Conservation (phyloP, 2,113 vertebrate genomes). For the Aramus guarauna region DNA sequence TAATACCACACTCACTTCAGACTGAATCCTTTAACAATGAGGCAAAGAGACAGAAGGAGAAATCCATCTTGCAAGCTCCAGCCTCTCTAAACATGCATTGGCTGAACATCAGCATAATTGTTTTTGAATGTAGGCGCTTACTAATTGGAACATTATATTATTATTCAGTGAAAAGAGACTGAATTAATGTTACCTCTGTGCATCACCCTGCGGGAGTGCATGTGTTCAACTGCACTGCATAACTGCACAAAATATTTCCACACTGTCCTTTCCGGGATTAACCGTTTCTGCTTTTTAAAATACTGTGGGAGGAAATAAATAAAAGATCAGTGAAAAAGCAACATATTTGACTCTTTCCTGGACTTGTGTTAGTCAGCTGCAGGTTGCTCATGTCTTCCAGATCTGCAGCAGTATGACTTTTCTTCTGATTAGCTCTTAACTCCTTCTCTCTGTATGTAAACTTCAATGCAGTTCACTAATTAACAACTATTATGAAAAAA, state of each 20-base stretch:
- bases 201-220: slow-evolving; percentile 90
- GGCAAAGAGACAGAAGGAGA: slow-evolving; percentile 26
- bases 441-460: slow-evolving; percentile 48
- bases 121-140: slow-evolving; percentile 71
- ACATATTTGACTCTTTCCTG: not conserved
- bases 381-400: slow-evolving; percentile 41
- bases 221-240: slow-evolving; percentile 88
- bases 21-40: slow-evolving; percentile 30
- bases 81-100: slow-evolving; percentile 63
- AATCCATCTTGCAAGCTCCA: slow-evolving; percentile 49
- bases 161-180: slow-evolving; percentile 73
- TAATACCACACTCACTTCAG: slow-evolving; percentile 1
- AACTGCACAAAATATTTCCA: slow-evolving; percentile 91
- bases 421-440: slow-evolving; percentile 68
- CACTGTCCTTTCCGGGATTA: slow-evolving; percentile 87
- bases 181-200: slow-evolving; percentile 84
- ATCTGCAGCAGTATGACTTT: slow-evolving; percentile 73
- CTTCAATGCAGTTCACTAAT: slow-evolving; percentile 63
- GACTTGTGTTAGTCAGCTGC: slow-evolving; percentile 4
- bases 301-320: slow-evolving; percentile 73
- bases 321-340: slow-evolving; percentile 53
- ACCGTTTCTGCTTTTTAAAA: slow-evolving; percentile 87
- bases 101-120: slow-evolving; percentile 66
- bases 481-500: slow-evolving; percentile 64
- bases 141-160: slow-evolving; percentile 76